Conservation (phyloP, 1,140 invertebrate species). For the Pomacea maculata region DNA sequence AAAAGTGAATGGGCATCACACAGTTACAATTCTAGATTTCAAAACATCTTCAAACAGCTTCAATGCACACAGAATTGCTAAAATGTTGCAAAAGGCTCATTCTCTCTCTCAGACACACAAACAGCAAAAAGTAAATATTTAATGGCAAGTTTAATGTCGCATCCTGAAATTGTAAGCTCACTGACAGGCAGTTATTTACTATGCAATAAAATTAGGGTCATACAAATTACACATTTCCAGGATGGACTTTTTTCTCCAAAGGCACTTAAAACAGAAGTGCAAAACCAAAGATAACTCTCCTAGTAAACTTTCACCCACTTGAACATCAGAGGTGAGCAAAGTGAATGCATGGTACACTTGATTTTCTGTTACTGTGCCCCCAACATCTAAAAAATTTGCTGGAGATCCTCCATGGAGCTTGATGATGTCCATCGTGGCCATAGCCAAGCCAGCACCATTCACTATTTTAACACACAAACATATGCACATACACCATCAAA, state of each 20-base stretch:
- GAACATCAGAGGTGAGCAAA: constrained; percentile 58
- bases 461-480: constrained; percentile 57
- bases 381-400: constrained; percentile 71
- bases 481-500: no score
- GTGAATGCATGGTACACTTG: constrained; percentile 81
- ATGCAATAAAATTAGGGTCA: background rate
- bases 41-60: no score
- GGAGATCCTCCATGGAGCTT: constrained; percentile 68
- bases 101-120: no score
- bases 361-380: constrained; percentile 73
- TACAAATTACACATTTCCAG: background rate
- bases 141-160: no score
- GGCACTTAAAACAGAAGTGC: background rate
- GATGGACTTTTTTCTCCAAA: background rate
- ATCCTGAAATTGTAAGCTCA: no score
- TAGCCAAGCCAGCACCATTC: constrained; percentile 71
- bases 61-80: no score
- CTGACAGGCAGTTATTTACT: no score
- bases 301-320: constrained; percentile 43
- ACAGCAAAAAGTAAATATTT: no score
- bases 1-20: background rate
- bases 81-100: no score
- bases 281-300: background rate
- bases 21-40: no score
- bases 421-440: constrained; percentile 72